These are phyloP conservation scores for Pipra filicauda DNA, from an alignment of 2,113 vertebrate species.

Conservation along the genomic window DNA sequence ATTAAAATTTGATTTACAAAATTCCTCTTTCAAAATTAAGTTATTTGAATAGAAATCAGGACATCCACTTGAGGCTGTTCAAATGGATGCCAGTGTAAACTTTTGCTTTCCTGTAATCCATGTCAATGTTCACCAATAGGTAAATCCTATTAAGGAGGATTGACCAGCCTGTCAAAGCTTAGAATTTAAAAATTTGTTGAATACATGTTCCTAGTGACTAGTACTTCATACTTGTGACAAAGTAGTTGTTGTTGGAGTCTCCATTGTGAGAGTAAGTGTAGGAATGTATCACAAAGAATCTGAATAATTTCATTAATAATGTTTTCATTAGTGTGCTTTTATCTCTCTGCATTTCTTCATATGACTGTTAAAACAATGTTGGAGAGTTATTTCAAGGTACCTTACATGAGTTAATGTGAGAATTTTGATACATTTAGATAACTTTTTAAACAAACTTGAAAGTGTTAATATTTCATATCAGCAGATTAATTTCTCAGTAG, in stretches of 20 bases:
- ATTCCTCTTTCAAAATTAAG: neutral
- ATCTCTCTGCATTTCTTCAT: neutral
- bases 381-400: neutral
- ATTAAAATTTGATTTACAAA: neutral
- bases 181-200: neutral
- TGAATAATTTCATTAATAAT: neutral
- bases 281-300: neutral
- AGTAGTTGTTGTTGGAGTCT: neutral
- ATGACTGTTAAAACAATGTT: neutral
- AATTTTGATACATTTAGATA: neutral
- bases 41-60: neutral
- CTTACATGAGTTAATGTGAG: neutral
- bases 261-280: neutral
- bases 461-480: neutral
- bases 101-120: neutral
- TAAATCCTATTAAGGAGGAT: neutral
- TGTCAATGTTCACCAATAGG: neutral
- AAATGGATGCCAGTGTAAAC: neutral
- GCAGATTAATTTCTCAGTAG: neutral
- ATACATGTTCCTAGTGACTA: neutral
- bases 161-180: neutral
- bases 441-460: neutral
- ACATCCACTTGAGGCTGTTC: neutral
- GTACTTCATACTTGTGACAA: neutral
- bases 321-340: neutral